Percentiles rank a stretch among this genome's conserved stretches.
phyloP scores from a whole-genome alignment of 1,140 invertebrate species.

The Cyclargus thomasi region DNA sequence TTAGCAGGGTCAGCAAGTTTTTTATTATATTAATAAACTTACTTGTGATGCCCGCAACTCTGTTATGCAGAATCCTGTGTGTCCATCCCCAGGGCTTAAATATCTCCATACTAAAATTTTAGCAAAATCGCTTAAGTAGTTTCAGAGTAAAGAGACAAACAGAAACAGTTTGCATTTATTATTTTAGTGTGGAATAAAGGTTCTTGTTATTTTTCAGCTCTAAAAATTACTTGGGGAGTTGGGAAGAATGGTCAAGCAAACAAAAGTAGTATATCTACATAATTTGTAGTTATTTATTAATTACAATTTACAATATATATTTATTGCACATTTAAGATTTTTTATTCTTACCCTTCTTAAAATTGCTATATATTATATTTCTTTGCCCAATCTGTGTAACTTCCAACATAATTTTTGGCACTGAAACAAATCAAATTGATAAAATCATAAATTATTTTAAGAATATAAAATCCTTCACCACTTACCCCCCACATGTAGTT shows the following conservation, averaged over 20 bases:
- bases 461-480: conserved; percentile 16
- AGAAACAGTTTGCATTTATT: too few species aligned
- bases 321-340: background rate
- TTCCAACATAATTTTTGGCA: conserved; percentile 18
- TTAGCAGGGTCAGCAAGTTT: too few species aligned
- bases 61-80: too few species aligned
- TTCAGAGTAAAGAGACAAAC: too few species aligned
- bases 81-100: too few species aligned
- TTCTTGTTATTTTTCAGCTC: conserved; percentile 80
- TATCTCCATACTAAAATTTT: too few species aligned
- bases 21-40: too few species aligned
- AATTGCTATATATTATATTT: conserved; percentile 15
- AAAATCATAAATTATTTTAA: conserved; percentile 1
- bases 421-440: conserved; percentile 19
- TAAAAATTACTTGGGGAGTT: conserved; percentile 91
- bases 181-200: too few species aligned
- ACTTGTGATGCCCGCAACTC: too few species aligned
- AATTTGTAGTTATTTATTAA: background rate
- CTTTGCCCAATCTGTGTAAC: conserved; percentile 18
- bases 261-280: conserved; percentile 8
- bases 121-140: too few species aligned
- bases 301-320: conserved; percentile 1
- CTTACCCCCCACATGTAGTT: too few species aligned
- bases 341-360: background rate
- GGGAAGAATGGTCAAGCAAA: conserved; percentile 81